A percentile compares a stretch with the other conserved stretches of the same genome.
phyloP scores from a whole-genome alignment of 2,888 invertebrate species.

The Himalopsyche tibetana region DNA sequence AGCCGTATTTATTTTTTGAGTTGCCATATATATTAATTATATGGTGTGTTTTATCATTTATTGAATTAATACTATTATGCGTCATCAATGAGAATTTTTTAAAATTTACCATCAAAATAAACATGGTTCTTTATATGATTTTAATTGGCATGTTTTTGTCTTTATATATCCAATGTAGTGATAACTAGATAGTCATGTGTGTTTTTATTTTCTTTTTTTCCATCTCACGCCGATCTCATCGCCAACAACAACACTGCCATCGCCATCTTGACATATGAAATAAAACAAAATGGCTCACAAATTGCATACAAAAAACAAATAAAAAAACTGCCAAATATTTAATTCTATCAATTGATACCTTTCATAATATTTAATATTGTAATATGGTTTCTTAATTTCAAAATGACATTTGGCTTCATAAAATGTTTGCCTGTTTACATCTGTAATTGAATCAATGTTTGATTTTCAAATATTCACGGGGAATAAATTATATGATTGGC shows the following conservation, averaged over 20 bases:
- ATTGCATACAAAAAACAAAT: background rate
- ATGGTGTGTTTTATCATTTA: background rate
- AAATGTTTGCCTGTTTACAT: no score
- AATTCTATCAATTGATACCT: background rate
- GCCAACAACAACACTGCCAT: slow-evolving; percentile 7
- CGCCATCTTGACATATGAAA: slow-evolving; percentile 29
- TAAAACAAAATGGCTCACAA: slow-evolving; percentile 14
- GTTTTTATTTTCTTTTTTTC: slow-evolving; percentile 64
- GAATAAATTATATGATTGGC: background rate
- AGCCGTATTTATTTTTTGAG: background rate
- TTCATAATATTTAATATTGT: no score
- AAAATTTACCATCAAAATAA: background rate
- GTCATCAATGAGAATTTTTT: no score
- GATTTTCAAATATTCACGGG: no score
- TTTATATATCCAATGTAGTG: slow-evolving; percentile 60
- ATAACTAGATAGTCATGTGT: slow-evolving; percentile 45
- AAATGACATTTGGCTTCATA: no score
- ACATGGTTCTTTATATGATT: background rate
- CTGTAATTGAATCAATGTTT: no score
- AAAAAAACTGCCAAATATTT: background rate
- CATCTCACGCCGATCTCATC: slow-evolving; percentile 40
- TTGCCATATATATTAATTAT: background rate
- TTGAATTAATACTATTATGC: no score
- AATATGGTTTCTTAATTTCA: no score
- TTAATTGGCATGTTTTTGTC: slow-evolving; percentile 67